Conservation (phyloP, 2,888 invertebrate species). For the Pseudococcus jackbeardsleyi region DNA sequence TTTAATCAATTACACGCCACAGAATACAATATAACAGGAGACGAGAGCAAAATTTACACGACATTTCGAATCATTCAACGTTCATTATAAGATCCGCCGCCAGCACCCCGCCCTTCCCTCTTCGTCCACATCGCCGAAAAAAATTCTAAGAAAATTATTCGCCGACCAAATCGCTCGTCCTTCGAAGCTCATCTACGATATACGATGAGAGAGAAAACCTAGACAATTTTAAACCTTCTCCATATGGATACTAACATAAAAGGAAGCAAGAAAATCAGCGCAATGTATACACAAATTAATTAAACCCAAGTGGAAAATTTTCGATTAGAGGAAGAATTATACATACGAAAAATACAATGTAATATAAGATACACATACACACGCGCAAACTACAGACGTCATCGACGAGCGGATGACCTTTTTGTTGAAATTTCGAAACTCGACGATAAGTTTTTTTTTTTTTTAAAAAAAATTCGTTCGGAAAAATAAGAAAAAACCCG, state of each 20-base stretch:
- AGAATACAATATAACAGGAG: not conserved
- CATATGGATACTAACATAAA: not conserved
- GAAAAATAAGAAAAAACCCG: not conserved
- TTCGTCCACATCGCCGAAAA: not conserved
- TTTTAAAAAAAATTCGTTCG: not conserved
- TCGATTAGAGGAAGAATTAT: not conserved
- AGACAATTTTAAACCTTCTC: not conserved
- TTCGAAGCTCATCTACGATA: not conserved
- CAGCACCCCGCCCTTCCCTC: not conserved
- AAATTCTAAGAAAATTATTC: constrained; percentile 13
- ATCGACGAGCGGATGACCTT: not conserved
- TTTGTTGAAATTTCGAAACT: not conserved
- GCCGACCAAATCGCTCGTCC: not conserved
- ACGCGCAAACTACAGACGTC: not conserved
- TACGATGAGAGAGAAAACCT: not conserved
- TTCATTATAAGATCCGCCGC: not conserved
- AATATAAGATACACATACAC: no score
- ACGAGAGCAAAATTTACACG: not conserved
- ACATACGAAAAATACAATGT: no score
- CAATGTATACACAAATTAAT: constrained; percentile 14
- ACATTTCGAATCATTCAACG: not conserved
- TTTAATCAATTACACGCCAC: not conserved
- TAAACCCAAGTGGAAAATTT: not conserved
- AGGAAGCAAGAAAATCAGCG: constrained; percentile 18
- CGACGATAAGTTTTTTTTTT: not conserved